phyloP scores from a whole-genome alignment of 2,113 vertebrate genomes.

The Alethe castanea region DNA sequence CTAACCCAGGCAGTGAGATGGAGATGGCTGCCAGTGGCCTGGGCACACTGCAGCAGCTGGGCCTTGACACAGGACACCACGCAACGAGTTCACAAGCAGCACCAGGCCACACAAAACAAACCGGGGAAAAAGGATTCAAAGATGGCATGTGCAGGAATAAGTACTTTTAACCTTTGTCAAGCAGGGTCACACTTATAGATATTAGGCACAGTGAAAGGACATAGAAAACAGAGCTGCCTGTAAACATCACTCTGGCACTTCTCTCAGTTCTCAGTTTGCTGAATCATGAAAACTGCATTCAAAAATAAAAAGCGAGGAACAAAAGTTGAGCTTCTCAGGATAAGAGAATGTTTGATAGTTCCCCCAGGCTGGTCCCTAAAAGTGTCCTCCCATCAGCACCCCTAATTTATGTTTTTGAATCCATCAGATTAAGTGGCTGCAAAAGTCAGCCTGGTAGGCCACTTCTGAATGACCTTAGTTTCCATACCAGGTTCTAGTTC shows the following conservation, averaged over 20 bases:
- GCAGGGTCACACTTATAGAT: neutral
- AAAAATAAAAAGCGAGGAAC: neutral
- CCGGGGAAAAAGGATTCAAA: neutral
- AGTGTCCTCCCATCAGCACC: accelerated
- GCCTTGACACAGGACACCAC: neutral
- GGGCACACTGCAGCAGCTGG: neutral
- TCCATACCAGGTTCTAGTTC: neutral
- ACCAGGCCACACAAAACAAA: neutral
- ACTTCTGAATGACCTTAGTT: neutral
- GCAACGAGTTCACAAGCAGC: neutral
- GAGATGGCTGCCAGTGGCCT: neutral
- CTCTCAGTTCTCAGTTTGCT: neutral
- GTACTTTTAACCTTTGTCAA: neutral
- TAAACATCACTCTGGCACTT: neutral
- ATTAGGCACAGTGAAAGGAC: neutral
- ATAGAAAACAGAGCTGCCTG: neutral
- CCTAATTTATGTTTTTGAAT: neutral
- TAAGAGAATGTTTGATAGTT: neutral
- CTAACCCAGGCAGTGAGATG: accelerated
- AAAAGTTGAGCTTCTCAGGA: neutral
- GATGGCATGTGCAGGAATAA: neutral
- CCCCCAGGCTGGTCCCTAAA: neutral
- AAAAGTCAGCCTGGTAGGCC: neutral
- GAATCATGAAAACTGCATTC: neutral
- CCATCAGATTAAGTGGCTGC: neutral